Base-by-base conservation (phyloP, 1,140 invertebrate species). In the Neotoxoptera formosana region DNA sequence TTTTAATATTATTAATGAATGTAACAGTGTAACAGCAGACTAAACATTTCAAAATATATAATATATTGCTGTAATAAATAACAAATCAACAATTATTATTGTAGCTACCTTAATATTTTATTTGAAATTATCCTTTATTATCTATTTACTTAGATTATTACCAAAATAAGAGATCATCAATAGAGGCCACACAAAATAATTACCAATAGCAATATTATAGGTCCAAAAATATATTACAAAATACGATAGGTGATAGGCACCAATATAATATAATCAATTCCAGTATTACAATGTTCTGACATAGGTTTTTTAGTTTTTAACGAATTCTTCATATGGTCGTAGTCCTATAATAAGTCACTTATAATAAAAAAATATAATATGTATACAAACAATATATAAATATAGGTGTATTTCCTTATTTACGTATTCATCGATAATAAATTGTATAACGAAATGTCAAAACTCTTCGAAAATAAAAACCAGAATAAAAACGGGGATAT, bases 391-490 rank as follows among this genome's bases (percentile, higher is more conserved):
- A 9, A 41, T 4, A 41, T 41, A 41, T 41, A 67, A n/a, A 67
- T 30, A 41, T 30, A 23, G 25, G 30, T 45, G 41, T 25, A 17
- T 88, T n/a, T 88, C 20, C 47, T 48, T 88, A 88, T 86, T 86
- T 41, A 20, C 45, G 3, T 25, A 25, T 41, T 51, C n/a, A 21
- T 34, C 30, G 47, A 21, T 51, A 48, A 23, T 34, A 89, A 11
- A 21, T 53, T 34, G 23, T 53, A 36, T 9, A 21, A 53, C 34
- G n/a, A 89, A 89, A 60, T 45, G 53, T 47, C 36, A 53, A 89
- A 91, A 67, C 36, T 36, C 36, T 91, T 67, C 56, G 53, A 91
- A 34, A 30, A 91, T 11, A 67, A 60, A 91, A 91, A 76, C 34
- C 20, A 36, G 23, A n/a, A 91, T 2, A 60, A 60, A 41, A 25